Percentiles rank a stretch among this genome's conserved stretches.
Conservation (phyloP, 2,888 invertebrate genomes). For the Scrobipalpa costella region DNA sequence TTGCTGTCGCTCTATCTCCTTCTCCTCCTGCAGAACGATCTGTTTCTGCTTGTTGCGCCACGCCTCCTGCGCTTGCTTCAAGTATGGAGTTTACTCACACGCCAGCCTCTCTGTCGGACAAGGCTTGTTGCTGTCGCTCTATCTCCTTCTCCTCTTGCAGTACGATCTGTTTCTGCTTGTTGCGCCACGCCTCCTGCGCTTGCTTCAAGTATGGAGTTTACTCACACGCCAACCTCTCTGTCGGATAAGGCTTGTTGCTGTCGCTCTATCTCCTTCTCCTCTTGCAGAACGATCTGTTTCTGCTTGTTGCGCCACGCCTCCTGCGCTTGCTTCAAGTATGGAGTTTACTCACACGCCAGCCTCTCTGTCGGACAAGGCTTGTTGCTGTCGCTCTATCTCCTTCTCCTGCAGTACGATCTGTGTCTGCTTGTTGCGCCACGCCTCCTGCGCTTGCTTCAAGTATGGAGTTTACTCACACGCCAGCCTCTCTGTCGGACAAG, state of each 20-base stretch:
- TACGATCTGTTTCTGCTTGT: constrained; percentile 64
- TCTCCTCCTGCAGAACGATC: background rate
- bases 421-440: no score
- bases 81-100: constrained; percentile 45
- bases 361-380: constrained; percentile 46
- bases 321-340: constrained; percentile 66
- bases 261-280: constrained; percentile 61
- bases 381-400: constrained; percentile 50
- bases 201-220: constrained; percentile 57
- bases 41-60: background rate
- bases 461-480: no score
- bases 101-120: constrained; percentile 48
- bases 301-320: constrained; percentile 75
- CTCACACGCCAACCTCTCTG: constrained; percentile 54
- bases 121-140: constrained; percentile 48
- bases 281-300: constrained; percentile 61
- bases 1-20: background rate
- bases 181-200: constrained; percentile 75
- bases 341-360: constrained; percentile 54
- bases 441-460: no score
- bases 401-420: no score
- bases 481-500: no score
- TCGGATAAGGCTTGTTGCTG: constrained; percentile 48
- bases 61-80: background rate
- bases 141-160: constrained; percentile 67